Base-by-base conservation (phyloP, 2,797 vertebrate genomes). In the Streptopelia turtur region DNA sequence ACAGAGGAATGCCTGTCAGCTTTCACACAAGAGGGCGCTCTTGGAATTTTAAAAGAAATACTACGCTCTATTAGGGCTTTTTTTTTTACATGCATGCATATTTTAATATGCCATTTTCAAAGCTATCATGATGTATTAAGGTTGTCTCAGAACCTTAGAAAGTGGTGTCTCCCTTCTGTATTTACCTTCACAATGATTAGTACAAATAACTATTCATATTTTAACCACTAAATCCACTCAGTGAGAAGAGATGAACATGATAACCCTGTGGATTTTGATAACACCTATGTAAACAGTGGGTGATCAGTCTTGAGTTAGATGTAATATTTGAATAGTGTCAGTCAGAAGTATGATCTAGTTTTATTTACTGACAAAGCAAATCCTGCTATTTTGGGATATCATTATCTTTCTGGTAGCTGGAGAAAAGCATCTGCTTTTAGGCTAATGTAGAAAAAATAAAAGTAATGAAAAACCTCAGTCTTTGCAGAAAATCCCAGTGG, bases 11-110 rank as follows among this genome's bases (percentile, higher is more conserved):
- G 78, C 6, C 47, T 37, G 39, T 3, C 39, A 3, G 11, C 60
- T 65, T 21, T 4, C 61, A 94, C 98, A 97, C 97, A 31, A 97
- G 98, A 97, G 98, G 97, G 98, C 96, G 94, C 97, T 96, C 95
- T 90, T 87, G 96, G 93, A 96, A 78, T 95, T 98, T 81, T 83
- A 59, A 97, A 97, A 76, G 89, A 77, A 61, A 17, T 47, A 53
- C 0, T 43, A 3, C 59, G 11, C 0, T 31, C 55, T 56, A 17
- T 30, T 56, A n/a, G 39, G 59, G 25, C 18, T 10, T 24, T 66
- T 69, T 80, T 6, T 81, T 77, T 66, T 5, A 57, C 68, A 39
- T 15, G 6, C 39, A 0, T 13, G 6, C 52, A 2, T 43, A 10
- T 87, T 84, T 87, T 60, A 83, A 77, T 76, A 21, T 70, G 84